Evolutionary conservation across 2,797 vertebrate genomes (phyloP).

Genomic region (Phataginus tricuspis): DNA sequence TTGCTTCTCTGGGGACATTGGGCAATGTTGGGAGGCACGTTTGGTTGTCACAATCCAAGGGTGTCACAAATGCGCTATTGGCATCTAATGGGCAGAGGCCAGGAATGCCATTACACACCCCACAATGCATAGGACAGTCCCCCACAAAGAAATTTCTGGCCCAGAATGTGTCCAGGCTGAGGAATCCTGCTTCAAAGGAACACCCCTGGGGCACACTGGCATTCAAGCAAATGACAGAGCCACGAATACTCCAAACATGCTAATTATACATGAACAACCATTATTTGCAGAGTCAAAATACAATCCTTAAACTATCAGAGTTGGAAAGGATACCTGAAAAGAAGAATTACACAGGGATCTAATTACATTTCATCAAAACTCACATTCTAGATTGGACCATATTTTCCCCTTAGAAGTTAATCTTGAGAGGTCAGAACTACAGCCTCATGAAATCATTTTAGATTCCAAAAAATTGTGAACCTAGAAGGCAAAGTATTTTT

Average conservation of each 20-base stretch:
- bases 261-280: fast-evolving
- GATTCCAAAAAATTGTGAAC: not conserved
- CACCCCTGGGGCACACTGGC: not conserved
- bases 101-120: not conserved
- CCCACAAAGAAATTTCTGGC: not conserved
- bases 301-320: not conserved
- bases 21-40: not conserved
- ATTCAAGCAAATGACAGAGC: not conserved
- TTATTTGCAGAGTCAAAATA: not conserved
- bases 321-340: not conserved
- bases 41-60: not conserved
- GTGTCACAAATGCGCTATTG: too few species aligned
- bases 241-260: not conserved
- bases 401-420: not conserved
- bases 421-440: not conserved
- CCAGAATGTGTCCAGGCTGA: not conserved
- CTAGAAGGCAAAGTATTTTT: not conserved
- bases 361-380: not conserved
- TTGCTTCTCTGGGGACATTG: too few species aligned
- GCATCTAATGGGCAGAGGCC: not conserved
- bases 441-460: not conserved
- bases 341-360: not conserved
- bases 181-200: not conserved
- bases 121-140: not conserved
- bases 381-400: not conserved